Percentiles rank a stretch among this genome's conserved stretches.
Evolutionary conservation across 2,113 vertebrate genomes (phyloP).

Genomic region (Ploceus nigricollis): DNA sequence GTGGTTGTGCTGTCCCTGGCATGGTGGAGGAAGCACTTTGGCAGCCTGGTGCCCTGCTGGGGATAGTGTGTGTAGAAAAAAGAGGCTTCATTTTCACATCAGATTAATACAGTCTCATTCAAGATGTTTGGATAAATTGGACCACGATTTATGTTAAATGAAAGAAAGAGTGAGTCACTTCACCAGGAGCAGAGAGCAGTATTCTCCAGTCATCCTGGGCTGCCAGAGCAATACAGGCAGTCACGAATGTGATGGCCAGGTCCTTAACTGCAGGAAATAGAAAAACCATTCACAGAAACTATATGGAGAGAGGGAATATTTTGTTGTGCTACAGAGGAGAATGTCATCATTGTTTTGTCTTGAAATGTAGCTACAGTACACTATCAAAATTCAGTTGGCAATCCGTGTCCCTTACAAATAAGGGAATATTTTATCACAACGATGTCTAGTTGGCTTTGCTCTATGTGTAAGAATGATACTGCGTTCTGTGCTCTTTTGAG

Average conservation of each 20-base stretch:
- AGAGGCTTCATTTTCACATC: not conserved
- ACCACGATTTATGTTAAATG: not conserved
- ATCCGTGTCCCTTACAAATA: not conserved
- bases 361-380: not conserved
- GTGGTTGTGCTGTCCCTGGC: not conserved
- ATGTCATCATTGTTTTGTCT: not conserved
- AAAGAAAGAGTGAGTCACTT: not conserved
- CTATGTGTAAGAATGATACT: rapidly evolving
- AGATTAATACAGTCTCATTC: not conserved
- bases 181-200: not conserved
- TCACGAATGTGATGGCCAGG: not conserved
- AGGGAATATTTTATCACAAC: not conserved
- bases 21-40: rapidly evolving
- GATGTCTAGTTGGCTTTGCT: not conserved
- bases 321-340: not conserved
- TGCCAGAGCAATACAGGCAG: not conserved
- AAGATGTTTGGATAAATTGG: not conserved
- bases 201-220: not conserved
- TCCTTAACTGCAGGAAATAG: not conserved
- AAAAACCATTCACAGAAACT: not conserved
- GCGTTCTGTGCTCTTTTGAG: not conserved
- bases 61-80: not conserved
- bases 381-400: not conserved
- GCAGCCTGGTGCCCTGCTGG: not conserved
- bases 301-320: not conserved